Evolutionary conservation across 1,140 invertebrate genomes (phyloP).

Genomic region (Sesamia nonagrioides): DNA sequence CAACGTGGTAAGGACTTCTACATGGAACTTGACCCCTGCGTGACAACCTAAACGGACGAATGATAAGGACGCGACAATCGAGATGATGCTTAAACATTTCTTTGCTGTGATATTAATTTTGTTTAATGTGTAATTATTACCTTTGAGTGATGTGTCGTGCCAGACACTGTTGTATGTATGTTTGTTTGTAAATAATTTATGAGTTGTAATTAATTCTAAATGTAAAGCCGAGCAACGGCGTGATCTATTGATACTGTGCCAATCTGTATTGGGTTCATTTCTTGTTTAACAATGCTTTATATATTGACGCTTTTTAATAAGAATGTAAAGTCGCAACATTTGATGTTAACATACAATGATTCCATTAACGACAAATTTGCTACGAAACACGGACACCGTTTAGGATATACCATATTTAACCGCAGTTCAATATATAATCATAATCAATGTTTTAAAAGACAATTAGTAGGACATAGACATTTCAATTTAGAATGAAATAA

Average conservation of each 20-base stretch:
- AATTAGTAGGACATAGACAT: too few species aligned
- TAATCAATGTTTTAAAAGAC: conserved; percentile 12
- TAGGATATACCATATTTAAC: not conserved
- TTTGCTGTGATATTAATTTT: conserved; percentile 86
- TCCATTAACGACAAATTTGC: not conserved
- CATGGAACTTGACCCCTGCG: conserved; percentile 57
- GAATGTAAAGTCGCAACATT: conserved; percentile 2
- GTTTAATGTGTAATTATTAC: conserved; percentile 68
- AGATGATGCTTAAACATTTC: conserved; percentile 69
- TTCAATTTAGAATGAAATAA: too few species aligned
- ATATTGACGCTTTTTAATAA: conserved; percentile 40
- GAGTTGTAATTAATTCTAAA: conserved; percentile 65
- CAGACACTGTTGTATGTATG: conserved; percentile 68
- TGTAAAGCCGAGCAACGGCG: conserved; percentile 50
- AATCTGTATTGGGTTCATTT: conserved; percentile 23
- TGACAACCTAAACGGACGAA: conserved; percentile 55
- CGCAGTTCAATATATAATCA: not conserved
- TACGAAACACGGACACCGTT: not conserved
- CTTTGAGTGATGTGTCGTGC: conserved; percentile 69
- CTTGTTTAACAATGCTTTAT: conserved; percentile 26
- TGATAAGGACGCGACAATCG: conserved; percentile 52
- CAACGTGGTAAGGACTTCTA: conserved; percentile 54
- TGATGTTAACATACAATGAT: conserved; percentile 22
- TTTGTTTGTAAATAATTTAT: conserved; percentile 76
- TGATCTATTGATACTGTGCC: conserved; percentile 48